Evolutionary conservation across 2,113 vertebrate species (phyloP).

Genomic region (Chionomys nivalis): DNA sequence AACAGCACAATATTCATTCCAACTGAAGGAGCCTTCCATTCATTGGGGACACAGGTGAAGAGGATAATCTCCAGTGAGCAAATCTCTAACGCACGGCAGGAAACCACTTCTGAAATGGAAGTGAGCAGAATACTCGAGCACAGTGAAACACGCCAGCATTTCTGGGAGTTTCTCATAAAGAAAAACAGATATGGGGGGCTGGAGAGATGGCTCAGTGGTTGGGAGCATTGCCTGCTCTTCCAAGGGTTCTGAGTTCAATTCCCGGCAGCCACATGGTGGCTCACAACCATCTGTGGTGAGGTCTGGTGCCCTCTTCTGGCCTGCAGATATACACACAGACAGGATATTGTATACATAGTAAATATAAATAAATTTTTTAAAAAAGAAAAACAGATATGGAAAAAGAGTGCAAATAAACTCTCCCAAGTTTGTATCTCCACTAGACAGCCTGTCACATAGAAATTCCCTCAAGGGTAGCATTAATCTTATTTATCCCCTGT

Average conservation of each 20-base stretch:
- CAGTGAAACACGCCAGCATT: neutral
- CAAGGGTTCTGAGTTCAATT: too few relatives aligned
- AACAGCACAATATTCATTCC: neutral
- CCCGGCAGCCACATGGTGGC: too few relatives aligned
- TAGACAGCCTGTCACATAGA: neutral
- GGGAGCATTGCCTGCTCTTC: too few relatives aligned
- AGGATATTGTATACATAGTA: too few relatives aligned
- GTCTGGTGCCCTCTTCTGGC: too few relatives aligned
- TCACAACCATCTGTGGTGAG: too few relatives aligned
- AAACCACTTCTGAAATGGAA: neutral
- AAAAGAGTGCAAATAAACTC: neutral
- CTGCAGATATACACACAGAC: too few relatives aligned
- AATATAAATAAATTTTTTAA: too few relatives aligned
- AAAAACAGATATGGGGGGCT: neutral
- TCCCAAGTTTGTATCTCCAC: neutral
- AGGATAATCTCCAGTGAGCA: neutral
- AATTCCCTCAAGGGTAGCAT: neutral
- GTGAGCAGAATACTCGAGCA: neutral
- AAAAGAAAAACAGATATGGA: neutral
- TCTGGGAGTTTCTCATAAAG: neutral
- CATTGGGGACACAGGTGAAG: fast-evolving
- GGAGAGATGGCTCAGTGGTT: too few relatives aligned
- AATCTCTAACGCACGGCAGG: neutral
- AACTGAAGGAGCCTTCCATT: neutral
- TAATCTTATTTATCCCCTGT: constrained; percentile 42